Conservation (phyloP, 2,113 vertebrate species). For the Lepus timidus region DNA sequence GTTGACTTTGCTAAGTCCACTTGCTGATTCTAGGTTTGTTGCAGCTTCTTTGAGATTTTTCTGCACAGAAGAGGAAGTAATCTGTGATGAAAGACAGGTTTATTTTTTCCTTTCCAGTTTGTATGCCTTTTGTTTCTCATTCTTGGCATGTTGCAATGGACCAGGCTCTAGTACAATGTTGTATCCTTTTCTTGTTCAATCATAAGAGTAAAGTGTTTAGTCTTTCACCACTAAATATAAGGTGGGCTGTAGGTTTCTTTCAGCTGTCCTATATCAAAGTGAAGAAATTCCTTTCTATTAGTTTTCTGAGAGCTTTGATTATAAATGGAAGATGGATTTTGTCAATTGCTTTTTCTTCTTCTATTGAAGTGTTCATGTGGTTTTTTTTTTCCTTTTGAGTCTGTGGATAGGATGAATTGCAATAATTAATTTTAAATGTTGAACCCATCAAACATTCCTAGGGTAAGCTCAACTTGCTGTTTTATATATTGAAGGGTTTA, state of each 20-base stretch:
- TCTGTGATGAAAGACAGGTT: not conserved
- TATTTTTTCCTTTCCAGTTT: not conserved
- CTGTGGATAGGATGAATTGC: not conserved
- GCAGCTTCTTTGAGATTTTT: not conserved
- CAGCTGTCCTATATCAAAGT: not conserved
- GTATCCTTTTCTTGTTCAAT: not conserved
- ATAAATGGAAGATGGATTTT: not conserved
- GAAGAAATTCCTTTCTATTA: not conserved
- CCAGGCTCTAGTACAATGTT: not conserved
- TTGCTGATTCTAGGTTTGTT: not conserved
- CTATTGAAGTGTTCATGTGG: no score
- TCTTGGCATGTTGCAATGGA: not conserved
- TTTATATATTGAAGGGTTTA: not conserved
- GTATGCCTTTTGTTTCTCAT: not conserved
- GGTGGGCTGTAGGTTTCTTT: not conserved
- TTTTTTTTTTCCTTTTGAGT: no score
- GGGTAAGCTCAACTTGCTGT: not conserved
- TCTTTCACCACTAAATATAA: not conserved
- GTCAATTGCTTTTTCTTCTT: not conserved
- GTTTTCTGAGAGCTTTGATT: not conserved
- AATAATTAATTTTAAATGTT: not conserved
- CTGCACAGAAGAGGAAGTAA: not conserved
- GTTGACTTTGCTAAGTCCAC: not conserved
- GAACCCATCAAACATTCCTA: not conserved
- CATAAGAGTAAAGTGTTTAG: not conserved